These are phyloP conservation scores for Seriola quinqueradiata DNA, from an alignment of 2,113 vertebrate genomes.

Conservation along the genomic window DNA sequence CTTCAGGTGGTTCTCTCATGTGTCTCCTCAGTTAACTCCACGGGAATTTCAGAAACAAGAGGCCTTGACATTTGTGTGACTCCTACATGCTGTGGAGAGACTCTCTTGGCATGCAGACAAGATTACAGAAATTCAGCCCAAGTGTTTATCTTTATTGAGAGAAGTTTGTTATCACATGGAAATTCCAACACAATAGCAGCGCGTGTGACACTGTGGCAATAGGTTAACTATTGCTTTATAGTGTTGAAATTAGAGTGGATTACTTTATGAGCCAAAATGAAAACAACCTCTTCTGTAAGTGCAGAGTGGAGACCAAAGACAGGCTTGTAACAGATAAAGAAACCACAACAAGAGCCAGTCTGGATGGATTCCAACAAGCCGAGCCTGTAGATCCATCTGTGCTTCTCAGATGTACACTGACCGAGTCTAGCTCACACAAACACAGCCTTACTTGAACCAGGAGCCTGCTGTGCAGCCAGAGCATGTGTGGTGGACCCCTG, in stretches of 20 bases:
- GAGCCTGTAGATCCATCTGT: conserved; percentile 17
- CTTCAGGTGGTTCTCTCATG: conserved; percentile 53
- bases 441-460: conserved; percentile 35
- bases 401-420: not conserved
- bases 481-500: conserved; percentile 27
- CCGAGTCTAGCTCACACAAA: conserved; percentile 32
- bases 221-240: conserved; percentile 51
- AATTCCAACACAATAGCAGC: conserved; percentile 69
- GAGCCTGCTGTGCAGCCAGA: conserved; percentile 23
- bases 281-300: conserved; percentile 35
- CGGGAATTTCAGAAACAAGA: conserved; percentile 11
- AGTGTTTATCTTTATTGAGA: conserved; percentile 66
- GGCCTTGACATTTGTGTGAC: not conserved
- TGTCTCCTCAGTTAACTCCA: not conserved
- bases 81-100: not conserved
- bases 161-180: conserved; percentile 60
- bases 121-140: conserved; percentile 18
- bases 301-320: conserved; percentile 20
- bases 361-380: not conserved
- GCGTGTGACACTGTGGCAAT: conserved; percentile 26
- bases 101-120: conserved; percentile 41
- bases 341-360: not conserved
- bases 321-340: not conserved
- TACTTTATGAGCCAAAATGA: conserved; percentile 45
- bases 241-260: conserved; percentile 36